Base-by-base conservation (phyloP, 2,888 invertebrate genomes). In the Elegia similella region DNA sequence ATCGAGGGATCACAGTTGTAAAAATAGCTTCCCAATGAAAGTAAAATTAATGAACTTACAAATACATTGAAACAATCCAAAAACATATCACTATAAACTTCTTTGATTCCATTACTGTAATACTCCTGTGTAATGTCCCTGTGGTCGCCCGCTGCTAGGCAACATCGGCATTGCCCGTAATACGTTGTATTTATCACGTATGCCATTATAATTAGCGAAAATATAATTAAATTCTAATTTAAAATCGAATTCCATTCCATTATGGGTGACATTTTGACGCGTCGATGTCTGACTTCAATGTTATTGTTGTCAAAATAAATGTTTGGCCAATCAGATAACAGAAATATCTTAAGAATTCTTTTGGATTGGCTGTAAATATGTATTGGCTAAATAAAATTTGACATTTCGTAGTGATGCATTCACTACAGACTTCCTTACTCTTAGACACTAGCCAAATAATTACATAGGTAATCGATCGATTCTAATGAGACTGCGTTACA, bases 41-140 rank as follows among this genome's bases (percentile, higher is more conserved):
- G 29, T 34, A 17, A 43, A 54, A n/a, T n/a, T n/a, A n/a, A n/a
- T n/a, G n/a, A n/a, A 65, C 65, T 63, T 63, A 65, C 65, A 29
- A 58, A 62, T 53, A 65, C 43, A 57, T 63, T 63, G 34, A 61
- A 63, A 42, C 62, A 60, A 8, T 65, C 62, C 13, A 62, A 52
- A 48, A 63, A 62, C 12, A 54, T 58, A 29, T 65, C 59, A 1
- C 57, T 55, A 42, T 62, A 62, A 6, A 62, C 56, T 56, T 62
- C 63, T 30, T 52, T 48, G 7, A 16, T 43, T 0, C 62, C 61
- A 30, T 63, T 55, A 6, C 16, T 12, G n/a, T 53, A 58, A 43
- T 62, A 62, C 52, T 62, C 63, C 42, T 60, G 61, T 8, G 42
- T 58, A 5, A 62, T 15, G 50, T 58, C 52, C 43, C 15, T 53